Base-by-base conservation (phyloP, 2,888 invertebrate species). In the Rhodophaea formosa region DNA sequence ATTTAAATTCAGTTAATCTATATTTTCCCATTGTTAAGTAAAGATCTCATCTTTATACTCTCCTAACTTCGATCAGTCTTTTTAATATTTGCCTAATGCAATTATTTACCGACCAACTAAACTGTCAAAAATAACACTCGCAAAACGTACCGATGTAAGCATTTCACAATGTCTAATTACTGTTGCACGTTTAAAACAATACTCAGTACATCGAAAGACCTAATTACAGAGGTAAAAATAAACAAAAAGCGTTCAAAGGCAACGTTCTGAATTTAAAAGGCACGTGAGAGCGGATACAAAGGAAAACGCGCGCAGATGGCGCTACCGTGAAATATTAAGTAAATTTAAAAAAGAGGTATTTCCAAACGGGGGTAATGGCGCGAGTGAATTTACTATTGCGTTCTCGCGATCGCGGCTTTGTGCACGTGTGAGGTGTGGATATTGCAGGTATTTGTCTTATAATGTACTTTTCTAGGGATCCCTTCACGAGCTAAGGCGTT, bases 281-380 rank as follows among this genome's bases (percentile, higher is more conserved):
- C 58, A 55, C 53, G 59, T 56, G 59, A 73, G 70, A 74, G 72
- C 72, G 71, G 70, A 61, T 63, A 61, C 59, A 76, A 79, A 66
- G 69, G 67, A 69, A 76, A 72, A 70, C 71, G 71, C 75, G 71
- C 79, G 73, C 87, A 87, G 84, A 86, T 86, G 88, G 85, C 83
- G 82, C 84, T 79, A 79, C 14, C 35, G 80, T 81, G 83, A 81
- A 81, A 82, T 86, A 86, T 86, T 84, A 86, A 85, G 79, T 80
- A 80, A 84, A 86, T 84, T 85, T 84, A 79, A 85, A 85, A 86
- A 83, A 76, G 74, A 71, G 75, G 66, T 64, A 72, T 69, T 71
- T 70, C 66, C 76, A 73, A 75, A 72, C 74, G 71, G 69, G 60
- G 68, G 82, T 80, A 85, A 84, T 86, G 86, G 84, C 77, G 77